A percentile compares a stretch with the other conserved stretches of the same genome.
These are phyloP conservation scores for Acanthoscelides obtectus DNA, from an alignment of 2,888 invertebrate genomes.

Conservation along the genomic window DNA sequence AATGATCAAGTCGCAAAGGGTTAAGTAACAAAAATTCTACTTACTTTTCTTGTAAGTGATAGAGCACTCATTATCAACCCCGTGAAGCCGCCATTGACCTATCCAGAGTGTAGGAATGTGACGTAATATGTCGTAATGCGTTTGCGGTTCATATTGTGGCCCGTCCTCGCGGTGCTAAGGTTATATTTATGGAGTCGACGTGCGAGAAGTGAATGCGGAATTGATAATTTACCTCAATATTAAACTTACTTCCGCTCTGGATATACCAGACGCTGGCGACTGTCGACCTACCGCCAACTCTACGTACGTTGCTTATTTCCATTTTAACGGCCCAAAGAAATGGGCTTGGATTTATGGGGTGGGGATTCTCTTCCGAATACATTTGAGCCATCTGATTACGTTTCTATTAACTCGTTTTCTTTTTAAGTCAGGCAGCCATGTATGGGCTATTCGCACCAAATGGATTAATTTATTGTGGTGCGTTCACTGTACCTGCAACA, in stretches of 20 bases:
- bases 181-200: conserved; percentile 37
- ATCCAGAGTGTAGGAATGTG: not conserved
- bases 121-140: not conserved
- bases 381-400: not conserved
- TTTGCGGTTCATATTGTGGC: not conserved
- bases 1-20: no score
- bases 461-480: no score
- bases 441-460: no score
- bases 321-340: conserved; percentile 14
- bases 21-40: no score
- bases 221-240: conserved; percentile 30
- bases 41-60: no score
- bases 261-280: not conserved
- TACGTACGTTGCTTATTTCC: conserved; percentile 18
- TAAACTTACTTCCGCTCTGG: conserved; percentile 19
- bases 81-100: not conserved
- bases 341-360: not conserved
- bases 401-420: no score
- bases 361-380: not conserved
- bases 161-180: conserved; percentile 15
- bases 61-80: no score
- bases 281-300: conserved; percentile 4
- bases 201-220: conserved; percentile 45
- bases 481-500: no score
- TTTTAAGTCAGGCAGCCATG: no score